These are phyloP conservation scores for Chymomyza caudatula DNA, from an alignment of 2,888 invertebrate genomes.

Conservation along the genomic window DNA sequence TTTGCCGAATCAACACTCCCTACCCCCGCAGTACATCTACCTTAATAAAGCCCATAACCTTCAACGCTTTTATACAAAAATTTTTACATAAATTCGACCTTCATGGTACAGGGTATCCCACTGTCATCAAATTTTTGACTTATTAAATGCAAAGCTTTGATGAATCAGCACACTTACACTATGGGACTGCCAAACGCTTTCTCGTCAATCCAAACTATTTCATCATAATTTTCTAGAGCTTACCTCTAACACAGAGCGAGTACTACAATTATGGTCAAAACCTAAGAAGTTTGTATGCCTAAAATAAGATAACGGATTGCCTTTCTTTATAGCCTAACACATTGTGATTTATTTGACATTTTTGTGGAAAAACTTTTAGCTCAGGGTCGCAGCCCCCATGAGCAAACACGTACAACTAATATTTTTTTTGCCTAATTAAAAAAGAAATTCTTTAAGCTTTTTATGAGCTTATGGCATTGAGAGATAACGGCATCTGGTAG, in stretches of 20 bases:
- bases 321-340: background rate
- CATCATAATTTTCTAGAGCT: background rate
- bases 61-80: too few relatives aligned
- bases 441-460: background rate
- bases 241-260: background rate
- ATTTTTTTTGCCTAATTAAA: background rate
- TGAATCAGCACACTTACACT: background rate
- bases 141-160: background rate
- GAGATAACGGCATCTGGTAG: background rate
- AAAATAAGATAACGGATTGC: background rate
- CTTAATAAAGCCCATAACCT: too few relatives aligned
- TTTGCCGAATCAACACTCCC: too few relatives aligned
- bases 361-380: background rate
- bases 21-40: too few relatives aligned
- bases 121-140: too few relatives aligned
- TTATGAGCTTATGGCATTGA: background rate
- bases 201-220: background rate
- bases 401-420: background rate
- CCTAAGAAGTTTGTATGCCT: background rate
- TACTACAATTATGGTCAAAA: background rate
- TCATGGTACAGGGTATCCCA: too few relatives aligned
- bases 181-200: too few relatives aligned
- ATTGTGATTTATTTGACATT: background rate
- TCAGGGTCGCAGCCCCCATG: background rate
- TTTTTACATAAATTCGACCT: too few relatives aligned